Evolutionary conservation across 1,140 invertebrate genomes (phyloP).

Genomic region (Neodiprion virginianus): DNA sequence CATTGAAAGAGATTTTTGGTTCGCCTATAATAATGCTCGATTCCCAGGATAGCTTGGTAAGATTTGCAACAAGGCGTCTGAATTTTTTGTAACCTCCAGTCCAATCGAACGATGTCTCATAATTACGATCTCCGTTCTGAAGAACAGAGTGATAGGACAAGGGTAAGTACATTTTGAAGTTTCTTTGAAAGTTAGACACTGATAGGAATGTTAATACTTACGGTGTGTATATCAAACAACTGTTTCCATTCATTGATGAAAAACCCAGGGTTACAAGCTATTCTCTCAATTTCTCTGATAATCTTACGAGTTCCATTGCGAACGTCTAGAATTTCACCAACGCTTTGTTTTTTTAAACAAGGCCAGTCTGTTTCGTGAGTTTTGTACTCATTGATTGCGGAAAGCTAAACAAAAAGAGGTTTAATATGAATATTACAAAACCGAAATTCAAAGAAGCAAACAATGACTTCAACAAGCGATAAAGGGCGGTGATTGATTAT

Average conservation of each 20-base stretch:
- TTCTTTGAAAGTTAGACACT: background rate
- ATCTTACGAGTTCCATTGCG: conserved; percentile 46
- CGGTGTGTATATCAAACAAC: background rate
- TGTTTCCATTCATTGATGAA: conserved; percentile 48
- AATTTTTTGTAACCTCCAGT: conserved; percentile 48
- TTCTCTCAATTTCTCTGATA: conserved; percentile 45
- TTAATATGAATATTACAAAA: background rate
- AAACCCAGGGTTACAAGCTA: conserved; percentile 42
- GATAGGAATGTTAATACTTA: background rate
- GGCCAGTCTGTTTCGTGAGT: conserved; percentile 46
- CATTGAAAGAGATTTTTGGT: background rate
- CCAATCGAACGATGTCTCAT: conserved; percentile 44
- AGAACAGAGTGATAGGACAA: background rate
- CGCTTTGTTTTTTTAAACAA: conserved; percentile 43
- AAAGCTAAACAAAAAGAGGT: conserved; percentile 33
- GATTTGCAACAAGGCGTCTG: conserved; percentile 39
- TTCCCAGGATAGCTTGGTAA: background rate
- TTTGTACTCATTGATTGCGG: conserved; percentile 44
- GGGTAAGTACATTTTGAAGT: background rate
- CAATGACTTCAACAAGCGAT: too few relatives aligned
- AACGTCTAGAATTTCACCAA: conserved; percentile 42
- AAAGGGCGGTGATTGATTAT: too few relatives aligned
- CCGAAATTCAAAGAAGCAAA: background rate
- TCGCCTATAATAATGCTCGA: background rate
- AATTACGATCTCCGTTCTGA: background rate